A percentile compares a stretch with the other conserved stretches of the same genome.
phyloP scores from a whole-genome alignment of 2,888 invertebrate genomes.

The Chrysolina oricalcia region DNA sequence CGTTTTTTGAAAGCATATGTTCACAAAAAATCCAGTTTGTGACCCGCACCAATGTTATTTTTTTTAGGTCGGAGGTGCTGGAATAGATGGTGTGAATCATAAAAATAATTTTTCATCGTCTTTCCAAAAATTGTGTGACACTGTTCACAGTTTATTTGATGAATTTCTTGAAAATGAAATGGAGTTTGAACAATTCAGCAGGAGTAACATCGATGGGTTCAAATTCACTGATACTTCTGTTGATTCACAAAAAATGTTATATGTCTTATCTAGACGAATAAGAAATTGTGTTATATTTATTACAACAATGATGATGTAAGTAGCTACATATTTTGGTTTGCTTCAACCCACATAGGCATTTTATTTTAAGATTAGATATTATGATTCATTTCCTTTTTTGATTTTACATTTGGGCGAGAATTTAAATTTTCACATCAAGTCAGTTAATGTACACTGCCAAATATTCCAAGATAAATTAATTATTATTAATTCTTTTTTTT shows the following conservation, averaged over 20 bases:
- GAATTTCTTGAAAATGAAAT: slow-evolving; percentile 53
- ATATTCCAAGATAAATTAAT: neutral
- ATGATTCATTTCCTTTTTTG: no score
- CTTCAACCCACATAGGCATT: neutral
- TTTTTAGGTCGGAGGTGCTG: slow-evolving; percentile 56
- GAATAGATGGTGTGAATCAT: slow-evolving; percentile 55
- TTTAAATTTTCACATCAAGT: no score
- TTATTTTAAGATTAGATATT: no score
- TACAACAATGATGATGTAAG: slow-evolving; percentile 54
- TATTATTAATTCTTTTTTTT: slow-evolving; percentile 11
- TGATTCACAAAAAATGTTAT: slow-evolving; percentile 41
- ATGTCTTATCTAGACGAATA: slow-evolving; percentile 50
- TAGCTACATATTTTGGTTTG: slow-evolving; percentile 7
- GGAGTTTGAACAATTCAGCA: slow-evolving; percentile 50
- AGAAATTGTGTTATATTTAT: slow-evolving; percentile 55
- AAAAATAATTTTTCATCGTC: slow-evolving; percentile 53
- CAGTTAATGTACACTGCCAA: no score
- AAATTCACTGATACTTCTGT: slow-evolving; percentile 47
- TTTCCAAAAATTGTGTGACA: slow-evolving; percentile 56
- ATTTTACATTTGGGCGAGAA: no score
- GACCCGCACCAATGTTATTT: slow-evolving; percentile 9
- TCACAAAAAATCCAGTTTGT: no score
- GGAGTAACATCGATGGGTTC: slow-evolving; percentile 46
- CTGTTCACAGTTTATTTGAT: slow-evolving; percentile 55
- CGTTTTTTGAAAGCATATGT: no score